Base-by-base conservation (phyloP, 2,888 invertebrate species). In the Lochmaea capreae region DNA sequence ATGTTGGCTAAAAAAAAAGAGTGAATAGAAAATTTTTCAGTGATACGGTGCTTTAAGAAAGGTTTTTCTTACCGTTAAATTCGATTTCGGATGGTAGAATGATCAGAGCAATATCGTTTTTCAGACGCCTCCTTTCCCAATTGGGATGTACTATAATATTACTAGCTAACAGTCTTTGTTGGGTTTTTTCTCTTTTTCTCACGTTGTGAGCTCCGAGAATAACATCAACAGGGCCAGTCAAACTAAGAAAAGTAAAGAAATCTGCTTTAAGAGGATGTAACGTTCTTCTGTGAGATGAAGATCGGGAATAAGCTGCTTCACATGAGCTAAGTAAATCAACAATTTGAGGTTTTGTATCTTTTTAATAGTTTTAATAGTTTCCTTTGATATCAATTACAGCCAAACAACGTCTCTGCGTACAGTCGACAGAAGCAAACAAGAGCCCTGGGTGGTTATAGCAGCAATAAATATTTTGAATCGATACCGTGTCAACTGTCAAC, bases 31-130 rank as follows among this genome's bases (percentile, higher is more conserved):
- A 49, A 49, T 76, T 80, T 46, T 46, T 4, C 12, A 46, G 46
- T 46, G 14, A 46, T 3, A 46, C 12, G 46, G 12, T 88, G 87
- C 85, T 75, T 85, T 1, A 33, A 33, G 33, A 33, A 8, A 33
- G 6, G 33, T 33, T 33, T 33, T 0, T 89, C 85, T 8, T 83
- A 66, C 54, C 81, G 72, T 57, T 58, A 39, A 67, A 58, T 2
- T 39, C 42, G 5, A 67, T 58, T 65, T 39, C 43, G 18, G 22
- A 52, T 6, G 87, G 86, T 73, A 89, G 78, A 62, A 83, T 85
- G 49, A 89, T 81, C n/a, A 89, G 72, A 6, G 88, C 88, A 66
- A 89, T 84, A 74, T 89, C 89, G 76, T 89, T 88, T 9, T 73
- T 70, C 12, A 88, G 79, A 22, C 80, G 81, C 1, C 74, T 26